Conservation (phyloP, 1,140 invertebrate genomes). For the Diprion similis region DNA sequence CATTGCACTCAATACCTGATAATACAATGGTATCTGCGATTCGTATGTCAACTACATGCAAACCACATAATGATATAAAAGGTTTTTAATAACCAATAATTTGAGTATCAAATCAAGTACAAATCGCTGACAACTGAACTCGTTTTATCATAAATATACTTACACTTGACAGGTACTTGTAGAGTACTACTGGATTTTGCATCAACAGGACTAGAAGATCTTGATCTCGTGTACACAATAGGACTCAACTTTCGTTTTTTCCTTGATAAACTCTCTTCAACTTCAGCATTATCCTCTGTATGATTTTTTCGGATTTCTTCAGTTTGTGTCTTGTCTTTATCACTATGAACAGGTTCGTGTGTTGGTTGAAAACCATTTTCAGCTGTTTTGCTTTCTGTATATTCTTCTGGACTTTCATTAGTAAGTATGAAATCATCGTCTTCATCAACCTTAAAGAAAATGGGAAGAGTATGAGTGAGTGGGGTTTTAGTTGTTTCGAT, state of each 20-base stretch:
- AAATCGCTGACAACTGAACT: too few relatives aligned
- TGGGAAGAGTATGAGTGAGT: too few relatives aligned
- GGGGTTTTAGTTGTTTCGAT: too few relatives aligned
- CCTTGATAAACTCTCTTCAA: conserved; percentile 32
- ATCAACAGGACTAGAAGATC: conserved; percentile 45
- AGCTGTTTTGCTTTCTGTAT: conserved; percentile 40
- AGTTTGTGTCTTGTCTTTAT: conserved; percentile 29
- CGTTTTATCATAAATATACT: conserved; percentile 10
- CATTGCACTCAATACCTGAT: background rate
- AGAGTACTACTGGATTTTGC: background rate
- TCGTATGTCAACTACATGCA: too few relatives aligned
- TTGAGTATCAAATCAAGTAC: too few relatives aligned
- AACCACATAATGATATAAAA: too few relatives aligned
- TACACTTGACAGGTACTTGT: conserved; percentile 25
- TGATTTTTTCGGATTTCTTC: conserved; percentile 48
- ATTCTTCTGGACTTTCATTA: conserved; percentile 40
- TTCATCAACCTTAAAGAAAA: conserved; percentile 47
- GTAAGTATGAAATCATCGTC: conserved; percentile 49
- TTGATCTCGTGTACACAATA: conserved; percentile 52
- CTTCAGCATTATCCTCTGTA: conserved; percentile 44
- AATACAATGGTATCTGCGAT: too few relatives aligned
- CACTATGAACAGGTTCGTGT: conserved; percentile 39
- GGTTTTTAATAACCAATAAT: too few relatives aligned
- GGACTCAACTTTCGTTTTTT: conserved; percentile 57
- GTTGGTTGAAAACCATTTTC: conserved; percentile 34